Percentiles rank a stretch among this genome's conserved stretches.
Conservation (phyloP, 37 sponge, comb jelly and placozoan species). For the Oopsacas minuta region DNA sequence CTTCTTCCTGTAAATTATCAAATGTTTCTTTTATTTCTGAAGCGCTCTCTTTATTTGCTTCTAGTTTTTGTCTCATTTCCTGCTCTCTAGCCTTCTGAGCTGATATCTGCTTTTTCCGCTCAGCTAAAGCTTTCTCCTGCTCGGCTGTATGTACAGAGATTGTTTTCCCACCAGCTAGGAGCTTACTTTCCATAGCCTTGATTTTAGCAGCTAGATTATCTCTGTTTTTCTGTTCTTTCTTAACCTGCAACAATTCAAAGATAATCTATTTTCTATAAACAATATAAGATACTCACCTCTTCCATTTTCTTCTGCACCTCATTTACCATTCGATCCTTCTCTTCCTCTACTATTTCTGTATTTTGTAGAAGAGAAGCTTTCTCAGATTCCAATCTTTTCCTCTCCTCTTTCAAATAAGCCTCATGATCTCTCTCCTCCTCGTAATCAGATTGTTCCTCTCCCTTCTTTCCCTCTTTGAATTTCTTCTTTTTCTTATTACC, state of each 20-base stretch:
- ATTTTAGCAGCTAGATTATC: conserved; percentile 60
- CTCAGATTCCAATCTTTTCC: conserved; percentile 55
- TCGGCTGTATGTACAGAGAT: conserved; percentile 57
- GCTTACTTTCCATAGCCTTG: conserved; percentile 94
- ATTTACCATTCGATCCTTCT: conserved; percentile 43
- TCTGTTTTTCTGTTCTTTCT: conserved; percentile 72
- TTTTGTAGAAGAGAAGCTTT: conserved; percentile 63
- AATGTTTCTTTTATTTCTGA: conserved; percentile 71
- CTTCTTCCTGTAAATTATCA: conserved; percentile 72
- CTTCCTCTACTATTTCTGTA: conserved; percentile 64
- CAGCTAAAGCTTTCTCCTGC: conserved; percentile 53
- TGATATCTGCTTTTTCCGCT: conserved; percentile 50
- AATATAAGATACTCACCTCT: neutral
- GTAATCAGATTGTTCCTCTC: conserved; percentile 24
- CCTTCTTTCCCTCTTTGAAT: conserved; percentile 11
- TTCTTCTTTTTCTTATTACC: conserved; percentile 17
- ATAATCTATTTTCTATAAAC: neutral
- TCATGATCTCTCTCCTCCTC: conserved; percentile 21
- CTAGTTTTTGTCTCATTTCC: conserved; percentile 66
- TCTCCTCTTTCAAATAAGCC: conserved; percentile 31
- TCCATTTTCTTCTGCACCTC: conserved; percentile 41
- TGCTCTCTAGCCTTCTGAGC: conserved; percentile 70
- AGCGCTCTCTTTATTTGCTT: conserved; percentile 60
- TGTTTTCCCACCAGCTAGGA: conserved; percentile 68
- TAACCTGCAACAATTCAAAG: conserved; percentile 7